These are phyloP conservation scores for Umimayanthus kanabou DNA, from an alignment of 92 coral and sea anemone genomes.

Conservation along the genomic window DNA sequence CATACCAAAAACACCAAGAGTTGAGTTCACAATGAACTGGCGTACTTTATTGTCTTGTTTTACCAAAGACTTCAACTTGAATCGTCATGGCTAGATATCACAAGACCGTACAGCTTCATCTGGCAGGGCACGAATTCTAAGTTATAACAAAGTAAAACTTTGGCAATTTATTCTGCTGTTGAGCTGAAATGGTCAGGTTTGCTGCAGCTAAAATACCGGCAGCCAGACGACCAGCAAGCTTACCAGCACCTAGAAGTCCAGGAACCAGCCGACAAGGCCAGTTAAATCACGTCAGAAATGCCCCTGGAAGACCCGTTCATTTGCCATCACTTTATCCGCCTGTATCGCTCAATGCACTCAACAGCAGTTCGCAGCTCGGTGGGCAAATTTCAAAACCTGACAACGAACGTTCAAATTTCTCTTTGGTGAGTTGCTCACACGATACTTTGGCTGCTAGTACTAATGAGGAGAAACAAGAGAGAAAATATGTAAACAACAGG, in stretches of 20 bases:
- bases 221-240: neutral
- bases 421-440: conserved; percentile 24
- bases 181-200: conserved; percentile 22
- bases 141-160: neutral
- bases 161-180: neutral
- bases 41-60: neutral
- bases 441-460: neutral
- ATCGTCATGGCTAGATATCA: neutral
- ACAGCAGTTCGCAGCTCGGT: conserved; percentile 26
- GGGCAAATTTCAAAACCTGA: neutral
- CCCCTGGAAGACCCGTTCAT: conserved; percentile 57
- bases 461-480: conserved; percentile 13
- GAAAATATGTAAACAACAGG: conserved; percentile 18
- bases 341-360: conserved; percentile 67
- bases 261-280: conserved; percentile 40
- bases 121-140: neutral
- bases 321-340: conserved; percentile 84
- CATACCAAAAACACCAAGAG: neutral
- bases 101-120: neutral
- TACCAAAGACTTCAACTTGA: neutral
- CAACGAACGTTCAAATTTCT: neutral
- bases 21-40: conserved; percentile 28
- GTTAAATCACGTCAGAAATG: conserved; percentile 48
- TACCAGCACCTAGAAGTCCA: conserved; percentile 36
- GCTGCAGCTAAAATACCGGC: conserved; percentile 32